Base-by-base conservation (phyloP, 2,888 invertebrate genomes). In the Protodeltote pygarga region DNA sequence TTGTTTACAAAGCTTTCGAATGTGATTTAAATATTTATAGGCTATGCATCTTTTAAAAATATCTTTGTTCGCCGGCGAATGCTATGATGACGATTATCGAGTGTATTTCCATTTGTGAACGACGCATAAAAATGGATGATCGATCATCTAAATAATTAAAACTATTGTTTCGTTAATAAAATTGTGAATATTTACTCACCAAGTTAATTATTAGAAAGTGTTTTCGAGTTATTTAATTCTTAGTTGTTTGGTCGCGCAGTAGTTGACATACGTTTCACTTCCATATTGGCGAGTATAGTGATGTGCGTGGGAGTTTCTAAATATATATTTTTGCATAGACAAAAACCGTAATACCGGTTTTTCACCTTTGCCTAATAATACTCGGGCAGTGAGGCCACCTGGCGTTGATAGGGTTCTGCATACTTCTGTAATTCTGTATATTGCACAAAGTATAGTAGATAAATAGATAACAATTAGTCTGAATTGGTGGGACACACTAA, bases 181-280 rank as follows among this genome's bases (percentile, higher is more conserved):
- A 45, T 51, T 38, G 33, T 50, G 51, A 48, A 61, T 65, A 62
- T 75, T 76, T 73, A 89, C 90, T 90, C 58, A 91, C 90, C 87
- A 75, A 84, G 79, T 73, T 64, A 64, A 71, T 65, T 73, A 73
- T 67, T 76, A 77, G 75, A 80, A 77, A 75, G 75, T 83, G 80
- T 79, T 80, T 75, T 69, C 67, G 77, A 82, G 69, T 80, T 89
- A 89, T 89, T 87, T 89, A 88, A 85, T 87, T 89, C 79, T 76
- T 79, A 83, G 78, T 81, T 82, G 84, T 86, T 83, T 83, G 75
- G 76, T 77, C 78, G 80, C 75, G 77, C 76, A 78, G 81, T 81
- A 78, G 82, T 86, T 89, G 89, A 87, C 91, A 89, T 81, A 85
- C 86, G 85, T 83, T 84, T 83, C 81, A 82, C 85, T 85, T 83